Base-by-base conservation (phyloP, 2,113 vertebrate genomes). In the Oncorhynchus mykiss region DNA sequence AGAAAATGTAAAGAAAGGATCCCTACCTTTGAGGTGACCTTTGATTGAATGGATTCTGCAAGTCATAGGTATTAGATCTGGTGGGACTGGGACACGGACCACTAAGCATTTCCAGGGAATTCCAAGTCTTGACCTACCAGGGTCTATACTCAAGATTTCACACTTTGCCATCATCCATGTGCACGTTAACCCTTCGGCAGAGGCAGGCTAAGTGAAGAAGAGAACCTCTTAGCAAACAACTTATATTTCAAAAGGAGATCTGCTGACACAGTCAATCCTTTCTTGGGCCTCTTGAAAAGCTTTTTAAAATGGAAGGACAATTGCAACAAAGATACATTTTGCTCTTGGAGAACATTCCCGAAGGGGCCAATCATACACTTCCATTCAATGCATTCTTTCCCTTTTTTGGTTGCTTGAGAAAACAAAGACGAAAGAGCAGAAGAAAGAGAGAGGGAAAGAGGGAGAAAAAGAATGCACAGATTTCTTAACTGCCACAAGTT, bases 351-450 rank as follows among this genome's bases (percentile, higher is more conserved):
- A 83, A 69, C 65, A 72, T 71, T 70, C 59, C 82, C 24, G 24
- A 73, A 75, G 77, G 70, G 86, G 85, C 90, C 90, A 81, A 78
- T 85, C 85, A 85, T 71, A 82, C 79, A 34, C 76, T 57, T 49
- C 83, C 76, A 77, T 79, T 86, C 85, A 86, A 86, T 90, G 88
- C 86, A 88, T 90, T 91, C 88, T 83, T 82, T 70, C 77, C 88
- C 85, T 75, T 85, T 39, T 29, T 39, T 59, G 45, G 34, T 70
- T 49, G 68, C 71, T 69, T 86, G 84, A 84, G 84, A 85, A 87
- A 88, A 91, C 85, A 89, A 86, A 89, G 86, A 80, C 20, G 79
- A 81, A 70, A 78, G 70, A 83, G 75, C 74, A 31, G 75, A 77
- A 76, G 81, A 76, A 72, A 75, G 71, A 75, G 78, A 73, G 31